phyloP scores from a whole-genome alignment of 1,140 invertebrate genomes.

The Mya arenaria region DNA sequence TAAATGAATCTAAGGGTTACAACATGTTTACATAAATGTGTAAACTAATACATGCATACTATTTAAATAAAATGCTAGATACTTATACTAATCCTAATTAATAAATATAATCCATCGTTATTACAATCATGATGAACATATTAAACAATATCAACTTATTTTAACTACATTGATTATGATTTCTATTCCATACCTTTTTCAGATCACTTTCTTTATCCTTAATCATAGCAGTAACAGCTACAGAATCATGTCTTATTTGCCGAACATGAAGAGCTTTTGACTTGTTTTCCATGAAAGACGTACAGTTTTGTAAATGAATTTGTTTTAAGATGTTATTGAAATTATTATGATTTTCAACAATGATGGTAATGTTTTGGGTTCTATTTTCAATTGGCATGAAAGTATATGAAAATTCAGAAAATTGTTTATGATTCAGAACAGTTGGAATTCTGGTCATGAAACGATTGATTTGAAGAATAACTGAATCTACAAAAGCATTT shows the following conservation, averaged over 20 bases:
- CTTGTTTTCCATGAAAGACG: neutral
- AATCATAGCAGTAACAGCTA: neutral
- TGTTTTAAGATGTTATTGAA: neutral
- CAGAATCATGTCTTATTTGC: neutral
- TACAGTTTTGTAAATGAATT: neutral
- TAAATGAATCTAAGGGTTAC: too few relatives aligned
- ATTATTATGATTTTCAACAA: neutral
- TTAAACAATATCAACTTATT: too few relatives aligned
- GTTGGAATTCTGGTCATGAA: neutral
- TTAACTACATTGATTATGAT: too few relatives aligned
- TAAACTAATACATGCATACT: too few relatives aligned
- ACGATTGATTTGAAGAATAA: neutral
- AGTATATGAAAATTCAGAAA: too few relatives aligned
- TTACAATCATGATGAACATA: too few relatives aligned
- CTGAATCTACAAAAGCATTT: neutral
- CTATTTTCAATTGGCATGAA: neutral
- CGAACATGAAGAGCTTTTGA: neutral
- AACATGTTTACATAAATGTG: too few relatives aligned
- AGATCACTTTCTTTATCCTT: slow-evolving; percentile 17
- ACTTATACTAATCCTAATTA: too few relatives aligned
- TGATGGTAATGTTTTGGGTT: neutral
- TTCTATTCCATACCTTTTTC: neutral
- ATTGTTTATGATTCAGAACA: neutral
- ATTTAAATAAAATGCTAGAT: too few relatives aligned
- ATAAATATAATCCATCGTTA: too few relatives aligned